Conservation (phyloP, 2,888 invertebrate species). For the Nemotelus pantherinus region DNA sequence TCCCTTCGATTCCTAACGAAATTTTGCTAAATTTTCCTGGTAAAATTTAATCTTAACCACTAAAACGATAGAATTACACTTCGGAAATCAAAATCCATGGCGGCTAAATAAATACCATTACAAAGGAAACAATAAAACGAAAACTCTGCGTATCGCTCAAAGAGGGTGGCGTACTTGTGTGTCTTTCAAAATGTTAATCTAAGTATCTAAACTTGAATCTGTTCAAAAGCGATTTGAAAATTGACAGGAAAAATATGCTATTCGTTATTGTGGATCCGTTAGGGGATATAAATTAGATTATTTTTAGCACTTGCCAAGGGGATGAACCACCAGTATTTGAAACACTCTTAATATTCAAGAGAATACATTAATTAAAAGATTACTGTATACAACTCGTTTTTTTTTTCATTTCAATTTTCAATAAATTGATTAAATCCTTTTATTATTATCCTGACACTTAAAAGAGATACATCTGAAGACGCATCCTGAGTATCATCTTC, state of each 20-base stretch:
- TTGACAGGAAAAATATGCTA: conserved; percentile 19
- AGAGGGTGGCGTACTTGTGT: neutral
- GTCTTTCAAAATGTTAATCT: neutral
- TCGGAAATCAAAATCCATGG: neutral
- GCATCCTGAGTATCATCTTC: neutral
- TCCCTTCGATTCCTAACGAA: no score
- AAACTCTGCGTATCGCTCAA: neutral
- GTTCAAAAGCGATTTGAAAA: conserved; percentile 8
- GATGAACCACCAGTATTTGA: neutral
- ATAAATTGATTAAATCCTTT: neutral
- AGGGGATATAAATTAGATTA: conserved; percentile 21
- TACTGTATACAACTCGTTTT: neutral
- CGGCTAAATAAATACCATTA: conserved; percentile 13
- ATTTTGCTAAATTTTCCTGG: neutral
- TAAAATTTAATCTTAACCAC: neutral
- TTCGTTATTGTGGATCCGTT: neutral
- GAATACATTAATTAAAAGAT: neutral
- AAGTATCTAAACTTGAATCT: neutral
- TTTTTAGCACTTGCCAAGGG: neutral
- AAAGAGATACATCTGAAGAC: neutral
- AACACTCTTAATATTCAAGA: neutral
- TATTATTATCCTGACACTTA: neutral
- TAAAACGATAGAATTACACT: neutral
- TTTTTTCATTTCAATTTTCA: neutral
- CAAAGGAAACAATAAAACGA: neutral